phyloP scores from a whole-genome alignment of 1,140 invertebrate species.

The Eciton burchellii region DNA sequence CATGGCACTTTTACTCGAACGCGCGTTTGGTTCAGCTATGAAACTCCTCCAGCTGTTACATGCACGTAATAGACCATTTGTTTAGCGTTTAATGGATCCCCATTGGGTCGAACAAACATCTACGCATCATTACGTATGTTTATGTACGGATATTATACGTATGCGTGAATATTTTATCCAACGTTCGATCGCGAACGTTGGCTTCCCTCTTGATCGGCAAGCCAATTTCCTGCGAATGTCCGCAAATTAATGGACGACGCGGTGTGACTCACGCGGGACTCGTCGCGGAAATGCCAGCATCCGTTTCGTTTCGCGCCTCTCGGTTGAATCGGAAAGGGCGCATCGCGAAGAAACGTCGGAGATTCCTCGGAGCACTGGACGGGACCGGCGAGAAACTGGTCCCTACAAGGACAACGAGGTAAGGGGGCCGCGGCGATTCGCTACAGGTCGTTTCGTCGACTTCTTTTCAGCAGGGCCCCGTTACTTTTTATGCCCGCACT shows the following conservation, averaged over 20 bases:
- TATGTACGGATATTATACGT: no score
- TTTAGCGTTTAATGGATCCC: no score
- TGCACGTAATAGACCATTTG: no score
- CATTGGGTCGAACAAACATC: no score
- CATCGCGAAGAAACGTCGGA: slow-evolving; percentile 17
- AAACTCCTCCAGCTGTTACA: no score
- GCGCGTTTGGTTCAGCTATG: no score
- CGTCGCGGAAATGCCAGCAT: slow-evolving; percentile 23
- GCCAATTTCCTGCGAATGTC: not conserved
- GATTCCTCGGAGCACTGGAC: slow-evolving; percentile 39
- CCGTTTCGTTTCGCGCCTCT: slow-evolving; percentile 12
- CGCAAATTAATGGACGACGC: not conserved
- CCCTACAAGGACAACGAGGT: slow-evolving; percentile 79
- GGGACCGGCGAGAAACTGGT: slow-evolving; percentile 65
- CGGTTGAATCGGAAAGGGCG: slow-evolving; percentile 34
- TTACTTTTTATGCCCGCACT: slow-evolving; percentile 78
- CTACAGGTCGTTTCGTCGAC: slow-evolving; percentile 66
- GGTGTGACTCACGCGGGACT: slow-evolving; percentile 2
- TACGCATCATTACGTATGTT: no score
- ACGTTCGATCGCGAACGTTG: not conserved
- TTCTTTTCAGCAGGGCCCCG: slow-evolving; percentile 74
- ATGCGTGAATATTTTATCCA: no score
- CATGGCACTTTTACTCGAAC: no score
- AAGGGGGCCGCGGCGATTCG: slow-evolving; percentile 76
- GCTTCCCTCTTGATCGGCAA: not conserved